A percentile compares a stretch with the other conserved stretches of the same genome.
Evolutionary conservation across 2,113 vertebrate species (phyloP).

Genomic region (Gambusia affinis): DNA sequence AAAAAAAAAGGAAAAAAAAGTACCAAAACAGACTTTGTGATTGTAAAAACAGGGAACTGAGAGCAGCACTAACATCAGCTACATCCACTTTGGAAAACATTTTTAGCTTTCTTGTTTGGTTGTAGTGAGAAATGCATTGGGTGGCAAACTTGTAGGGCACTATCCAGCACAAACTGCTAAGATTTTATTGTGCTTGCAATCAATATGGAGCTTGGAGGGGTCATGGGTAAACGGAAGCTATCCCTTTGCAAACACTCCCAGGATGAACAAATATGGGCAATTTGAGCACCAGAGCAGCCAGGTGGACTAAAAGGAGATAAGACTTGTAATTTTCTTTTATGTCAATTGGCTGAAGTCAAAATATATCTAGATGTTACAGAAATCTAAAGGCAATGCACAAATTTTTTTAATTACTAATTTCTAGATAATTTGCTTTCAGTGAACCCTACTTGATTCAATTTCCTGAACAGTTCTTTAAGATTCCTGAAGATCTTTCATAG

Average conservation of each 20-base stretch:
- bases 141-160: slow-evolving; percentile 19
- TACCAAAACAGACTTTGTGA: slow-evolving; percentile 59
- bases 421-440: background rate
- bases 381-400: background rate
- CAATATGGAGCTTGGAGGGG: slow-evolving; percentile 61
- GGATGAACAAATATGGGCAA: slow-evolving; percentile 70
- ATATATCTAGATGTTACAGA: background rate
- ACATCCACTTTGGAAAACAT: slow-evolving; percentile 33
- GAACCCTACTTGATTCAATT: background rate
- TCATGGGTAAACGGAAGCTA: slow-evolving; percentile 61
- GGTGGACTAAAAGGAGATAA: slow-evolving; percentile 37
- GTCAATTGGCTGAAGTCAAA: background rate
- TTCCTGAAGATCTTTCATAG: background rate
- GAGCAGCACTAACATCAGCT: slow-evolving; percentile 32
- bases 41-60: slow-evolving; percentile 29
- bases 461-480: background rate
- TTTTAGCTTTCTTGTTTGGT: slow-evolving; percentile 6
- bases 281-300: slow-evolving; percentile 57
- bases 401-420: background rate
- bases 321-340: background rate
- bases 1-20: slow-evolving; percentile 46
- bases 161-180: slow-evolving; percentile 54
- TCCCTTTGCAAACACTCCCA: slow-evolving; percentile 70
- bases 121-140: slow-evolving; percentile 54
- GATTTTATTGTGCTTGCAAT: slow-evolving; percentile 73